Percentiles rank a stretch among this genome's conserved stretches.
These are phyloP conservation scores for Cyprinella venusta DNA, from an alignment of 2,797 vertebrate genomes.

Conservation along the genomic window DNA sequence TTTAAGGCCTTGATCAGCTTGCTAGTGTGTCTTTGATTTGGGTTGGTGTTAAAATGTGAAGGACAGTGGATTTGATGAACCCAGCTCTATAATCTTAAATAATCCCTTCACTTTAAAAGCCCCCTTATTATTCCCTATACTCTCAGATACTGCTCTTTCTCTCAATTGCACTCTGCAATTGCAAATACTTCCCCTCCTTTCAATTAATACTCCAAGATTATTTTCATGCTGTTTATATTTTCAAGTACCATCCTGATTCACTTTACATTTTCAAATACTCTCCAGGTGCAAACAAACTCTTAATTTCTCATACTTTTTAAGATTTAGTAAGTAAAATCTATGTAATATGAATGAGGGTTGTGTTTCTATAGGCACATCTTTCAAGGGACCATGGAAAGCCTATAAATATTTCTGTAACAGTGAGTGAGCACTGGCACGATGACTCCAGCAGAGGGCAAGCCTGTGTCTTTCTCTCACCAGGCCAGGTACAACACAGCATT, in stretches of 20 bases:
- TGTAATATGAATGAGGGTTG: not conserved
- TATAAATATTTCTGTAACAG: slow-evolving; percentile 72
- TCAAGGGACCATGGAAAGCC: slow-evolving; percentile 75
- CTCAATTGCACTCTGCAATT: not conserved
- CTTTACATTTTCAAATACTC: not conserved
- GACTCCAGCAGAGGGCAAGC: slow-evolving; percentile 73
- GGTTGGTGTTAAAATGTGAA: not conserved
- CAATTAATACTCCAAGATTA: not conserved
- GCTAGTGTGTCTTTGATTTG: not conserved
- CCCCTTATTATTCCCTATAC: not conserved
- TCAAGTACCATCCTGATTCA: not conserved
- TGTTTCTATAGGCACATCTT: slow-evolving; percentile 73
- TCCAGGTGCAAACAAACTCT: not conserved
- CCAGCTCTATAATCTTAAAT: not conserved
- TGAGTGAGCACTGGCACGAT: slow-evolving; percentile 73
- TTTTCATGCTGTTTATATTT: not conserved
- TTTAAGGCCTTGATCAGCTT: not conserved
- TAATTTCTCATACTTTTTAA: not conserved
- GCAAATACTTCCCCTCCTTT: not conserved
- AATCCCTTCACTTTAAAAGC: not conserved
- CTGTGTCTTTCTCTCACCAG: slow-evolving; percentile 76
- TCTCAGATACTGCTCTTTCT: not conserved
- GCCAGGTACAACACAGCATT: slow-evolving; percentile 75
- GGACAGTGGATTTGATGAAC: not conserved
- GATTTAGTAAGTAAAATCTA: not conserved